phyloP scores from a whole-genome alignment of 1,140 invertebrate genomes.

The Procambarus virginalis region DNA sequence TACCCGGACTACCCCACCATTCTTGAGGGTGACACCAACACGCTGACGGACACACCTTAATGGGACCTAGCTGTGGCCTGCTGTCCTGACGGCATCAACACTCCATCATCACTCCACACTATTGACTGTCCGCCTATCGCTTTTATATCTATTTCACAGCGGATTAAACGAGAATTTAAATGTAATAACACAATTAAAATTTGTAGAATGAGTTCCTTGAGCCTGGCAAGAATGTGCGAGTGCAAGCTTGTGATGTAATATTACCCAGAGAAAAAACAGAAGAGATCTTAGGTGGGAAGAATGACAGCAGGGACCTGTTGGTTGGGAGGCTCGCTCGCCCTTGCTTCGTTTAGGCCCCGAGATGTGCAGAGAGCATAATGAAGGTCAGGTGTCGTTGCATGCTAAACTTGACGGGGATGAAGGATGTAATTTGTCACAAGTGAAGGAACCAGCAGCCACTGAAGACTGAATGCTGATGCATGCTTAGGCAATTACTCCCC shows the following conservation, averaged over 20 bases:
- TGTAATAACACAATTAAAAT: not conserved
- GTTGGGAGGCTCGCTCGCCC: too few relatives aligned
- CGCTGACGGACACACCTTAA: not conserved
- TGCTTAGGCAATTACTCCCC: too few relatives aligned
- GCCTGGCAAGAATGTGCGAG: not conserved
- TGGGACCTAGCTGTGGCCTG: not conserved
- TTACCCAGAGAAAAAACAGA: too few relatives aligned
- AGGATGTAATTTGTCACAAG: too few relatives aligned
- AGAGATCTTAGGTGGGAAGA: too few relatives aligned
- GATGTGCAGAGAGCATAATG: too few relatives aligned
- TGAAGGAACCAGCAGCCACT: too few relatives aligned
- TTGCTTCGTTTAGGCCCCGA: too few relatives aligned
- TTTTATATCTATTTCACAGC: not conserved
- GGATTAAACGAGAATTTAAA: not conserved
- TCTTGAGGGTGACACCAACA: not conserved
- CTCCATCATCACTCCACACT: not conserved
- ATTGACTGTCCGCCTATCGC: not conserved
- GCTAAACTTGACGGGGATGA: too few relatives aligned
- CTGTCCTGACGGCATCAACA: not conserved
- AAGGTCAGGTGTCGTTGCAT: too few relatives aligned
- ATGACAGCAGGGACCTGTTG: too few relatives aligned
- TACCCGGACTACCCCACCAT: not conserved
- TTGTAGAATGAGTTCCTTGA: not conserved
- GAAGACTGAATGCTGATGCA: too few relatives aligned
- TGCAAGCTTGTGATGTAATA: not conserved